Conservation (phyloP, 1,140 invertebrate genomes). For the Bombus turneri region DNA sequence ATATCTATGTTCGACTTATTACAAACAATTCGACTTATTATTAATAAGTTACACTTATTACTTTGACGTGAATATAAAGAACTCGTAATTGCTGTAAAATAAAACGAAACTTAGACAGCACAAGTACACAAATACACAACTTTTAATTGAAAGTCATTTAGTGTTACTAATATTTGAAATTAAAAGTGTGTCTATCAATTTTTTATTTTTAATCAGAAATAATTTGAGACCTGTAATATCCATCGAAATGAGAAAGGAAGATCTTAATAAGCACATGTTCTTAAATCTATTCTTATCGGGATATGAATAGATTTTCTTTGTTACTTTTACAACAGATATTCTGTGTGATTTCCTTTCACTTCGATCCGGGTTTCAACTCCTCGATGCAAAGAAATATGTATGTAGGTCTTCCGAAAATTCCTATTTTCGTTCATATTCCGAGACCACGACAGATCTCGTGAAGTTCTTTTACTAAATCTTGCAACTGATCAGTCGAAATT, state of each 20-base stretch:
- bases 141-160: no score
- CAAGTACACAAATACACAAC: no score
- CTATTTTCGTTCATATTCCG: not conserved
- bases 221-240: not conserved
- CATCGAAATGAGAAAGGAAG: not conserved
- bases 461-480: not conserved
- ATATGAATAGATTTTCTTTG: conserved; percentile 18
- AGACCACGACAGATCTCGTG: not conserved
- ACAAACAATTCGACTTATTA: no score
- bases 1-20: no score
- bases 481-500: not conserved
- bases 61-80: no score
- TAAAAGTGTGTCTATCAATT: no score
- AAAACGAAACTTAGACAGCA: no score
- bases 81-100: no score
- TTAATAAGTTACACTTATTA: no score
- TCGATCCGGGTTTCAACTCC: not conserved
- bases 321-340: conserved; percentile 20
- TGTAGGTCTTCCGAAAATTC: conserved; percentile 9
- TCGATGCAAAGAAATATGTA: conserved; percentile 3
- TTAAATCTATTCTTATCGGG: conserved; percentile 22
- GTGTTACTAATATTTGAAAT: no score
- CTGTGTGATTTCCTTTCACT: conserved; percentile 21
- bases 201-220: not conserved
- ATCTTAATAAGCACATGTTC: not conserved